Evolutionary conservation across 2,113 vertebrate genomes (phyloP), one percentile per base, ranked within the genome.

Genomic region (Petrocephalus zakoni): DNA sequence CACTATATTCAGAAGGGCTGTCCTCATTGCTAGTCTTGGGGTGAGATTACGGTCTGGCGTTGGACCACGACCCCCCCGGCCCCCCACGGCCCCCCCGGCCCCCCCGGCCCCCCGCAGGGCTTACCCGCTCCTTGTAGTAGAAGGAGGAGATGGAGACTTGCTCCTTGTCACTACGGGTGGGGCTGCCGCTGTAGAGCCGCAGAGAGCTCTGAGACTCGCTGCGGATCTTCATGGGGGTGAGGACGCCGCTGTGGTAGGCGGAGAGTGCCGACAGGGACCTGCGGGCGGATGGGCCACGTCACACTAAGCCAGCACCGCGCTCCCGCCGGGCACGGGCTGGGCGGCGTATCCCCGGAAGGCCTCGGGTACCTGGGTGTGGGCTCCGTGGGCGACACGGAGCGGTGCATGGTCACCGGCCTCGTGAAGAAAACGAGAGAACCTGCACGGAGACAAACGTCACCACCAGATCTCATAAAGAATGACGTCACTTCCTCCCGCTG

Each of bases 71-170:
- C n/a, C n/a, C n/a, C n/a, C n/a, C n/a, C n/a, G n/a, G n/a, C n/a
- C n/a, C n/a, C n/a, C n/a, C n/a, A n/a, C n/a, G n/a, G n/a, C n/a
- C n/a, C n/a, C n/a, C n/a, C n/a, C n/a, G n/a, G n/a, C 68, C 64
- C 25, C 64, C 11, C 29, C 68, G 10, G 25, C 0, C 1, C 22
- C 78, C 17, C 8, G 22, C 37, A 83, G 21, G 3, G 87, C 96
- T 96, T 95, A 99, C 98, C 96, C 98, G 95, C 81, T 99, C 98
- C 94, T 99, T 99, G 91, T 99, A 99, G 95, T 99, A 99, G 94
- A 99, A 99, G 92, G 98, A 98, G 29, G 98, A 99, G 90, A 99
- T 97, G 93, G 98, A 99, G 89, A 99, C 98, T 58, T 97, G 97
- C 90, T 99, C 98, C 92, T 99, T 99, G 93, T 99, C 98, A 0